Conservation (phyloP, 2,797 vertebrate genomes). For the Melanogrammus aeglefinus region DNA sequence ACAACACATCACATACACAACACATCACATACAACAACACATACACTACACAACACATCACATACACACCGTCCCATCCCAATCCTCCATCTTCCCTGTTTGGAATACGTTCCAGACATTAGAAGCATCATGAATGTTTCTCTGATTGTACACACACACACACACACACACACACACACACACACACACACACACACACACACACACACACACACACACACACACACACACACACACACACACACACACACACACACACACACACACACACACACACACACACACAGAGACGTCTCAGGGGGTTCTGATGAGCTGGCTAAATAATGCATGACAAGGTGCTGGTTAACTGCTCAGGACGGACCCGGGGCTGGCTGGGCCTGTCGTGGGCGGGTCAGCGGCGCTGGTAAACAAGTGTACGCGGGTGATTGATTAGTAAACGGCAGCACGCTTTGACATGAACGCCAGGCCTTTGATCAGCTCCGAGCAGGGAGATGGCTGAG, state of each 20-base stretch:
- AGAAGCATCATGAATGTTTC: background rate
- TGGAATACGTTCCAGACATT: background rate
- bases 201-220: constrained; percentile 15
- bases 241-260: constrained; percentile 30
- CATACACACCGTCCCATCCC: background rate
- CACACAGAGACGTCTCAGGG: background rate
- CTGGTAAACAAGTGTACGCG: constrained; percentile 56
- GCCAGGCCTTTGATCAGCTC: background rate
- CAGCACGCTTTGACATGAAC: background rate
- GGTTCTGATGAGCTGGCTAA: constrained; percentile 56
- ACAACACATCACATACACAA: too few relatives aligned
- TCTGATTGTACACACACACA: constrained; percentile 24
- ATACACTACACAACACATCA: background rate
- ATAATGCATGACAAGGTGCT: constrained; percentile 68
- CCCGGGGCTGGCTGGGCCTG: constrained; percentile 51
- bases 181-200: constrained; percentile 6
- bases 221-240: constrained; percentile 30
- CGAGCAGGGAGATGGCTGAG: too few relatives aligned
- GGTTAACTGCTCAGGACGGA: constrained; percentile 56
- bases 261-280: constrained; percentile 33
- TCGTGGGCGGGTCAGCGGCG: constrained; percentile 58
- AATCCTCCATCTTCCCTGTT: background rate
- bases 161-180: background rate
- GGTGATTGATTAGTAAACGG: background rate
- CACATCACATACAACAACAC: too few relatives aligned